These are phyloP conservation scores for Ormyrus labotus DNA, from an alignment of 2,888 invertebrate species.

Conservation along the genomic window DNA sequence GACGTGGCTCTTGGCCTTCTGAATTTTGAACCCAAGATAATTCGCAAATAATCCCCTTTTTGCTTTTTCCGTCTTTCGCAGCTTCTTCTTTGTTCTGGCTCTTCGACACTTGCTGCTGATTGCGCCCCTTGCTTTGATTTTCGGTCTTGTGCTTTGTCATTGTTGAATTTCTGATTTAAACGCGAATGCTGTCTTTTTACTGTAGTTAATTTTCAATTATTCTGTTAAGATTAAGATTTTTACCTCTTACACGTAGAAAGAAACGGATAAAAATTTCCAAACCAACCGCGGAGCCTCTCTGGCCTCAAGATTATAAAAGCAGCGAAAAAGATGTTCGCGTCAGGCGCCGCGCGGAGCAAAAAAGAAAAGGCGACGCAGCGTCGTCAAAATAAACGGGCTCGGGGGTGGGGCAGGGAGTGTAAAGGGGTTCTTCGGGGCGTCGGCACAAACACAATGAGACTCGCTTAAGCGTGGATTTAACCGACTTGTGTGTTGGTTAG, in stretches of 20 bases:
- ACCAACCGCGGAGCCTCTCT: too few relatives aligned
- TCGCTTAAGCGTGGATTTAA: conserved; percentile 67
- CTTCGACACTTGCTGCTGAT: background rate
- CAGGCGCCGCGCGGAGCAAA: background rate
- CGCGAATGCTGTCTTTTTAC: too few relatives aligned
- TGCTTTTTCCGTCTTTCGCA: background rate
- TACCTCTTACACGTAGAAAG: too few relatives aligned
- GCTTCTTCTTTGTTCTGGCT: background rate
- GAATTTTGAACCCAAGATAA: conserved; percentile 23
- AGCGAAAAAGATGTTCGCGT: conserved; percentile 28
- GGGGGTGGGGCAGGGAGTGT: background rate
- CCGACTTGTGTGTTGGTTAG: conserved; percentile 69
- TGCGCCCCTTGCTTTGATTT: too few relatives aligned
- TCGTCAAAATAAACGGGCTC: background rate
- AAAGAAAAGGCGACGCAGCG: conserved; percentile 10
- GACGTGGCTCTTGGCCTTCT: conserved; percentile 19
- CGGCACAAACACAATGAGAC: conserved; percentile 65
- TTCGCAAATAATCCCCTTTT: conserved; percentile 28
- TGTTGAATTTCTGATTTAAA: too few relatives aligned
- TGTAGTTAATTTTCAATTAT: too few relatives aligned
- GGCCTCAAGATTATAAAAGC: conserved; percentile 28
- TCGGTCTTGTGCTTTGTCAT: too few relatives aligned
- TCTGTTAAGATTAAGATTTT: too few relatives aligned
- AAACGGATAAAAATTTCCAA: too few relatives aligned
- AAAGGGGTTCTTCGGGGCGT: conserved; percentile 43